Evolutionary conservation across 1,140 invertebrate genomes (phyloP).

Genomic region (Oncopodura yosiiana): DNA sequence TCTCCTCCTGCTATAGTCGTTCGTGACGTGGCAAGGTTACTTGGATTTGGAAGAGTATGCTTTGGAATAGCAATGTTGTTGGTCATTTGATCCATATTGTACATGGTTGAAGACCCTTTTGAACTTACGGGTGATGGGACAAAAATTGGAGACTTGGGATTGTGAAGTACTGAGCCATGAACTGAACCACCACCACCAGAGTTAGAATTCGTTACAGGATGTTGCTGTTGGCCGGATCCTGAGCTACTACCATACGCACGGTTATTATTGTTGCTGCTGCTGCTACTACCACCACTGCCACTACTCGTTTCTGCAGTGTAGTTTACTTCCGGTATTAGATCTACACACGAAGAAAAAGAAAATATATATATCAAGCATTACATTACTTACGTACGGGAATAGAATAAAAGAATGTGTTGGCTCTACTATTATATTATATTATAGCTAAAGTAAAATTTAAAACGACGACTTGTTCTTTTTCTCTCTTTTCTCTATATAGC

Average conservation of each 20-base stretch:
- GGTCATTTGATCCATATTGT: constrained; percentile 36
- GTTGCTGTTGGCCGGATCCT: constrained; percentile 2
- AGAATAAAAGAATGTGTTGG: no score
- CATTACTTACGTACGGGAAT: no score
- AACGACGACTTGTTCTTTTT: no score
- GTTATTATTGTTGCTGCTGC: constrained; percentile 2
- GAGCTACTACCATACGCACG: not conserved
- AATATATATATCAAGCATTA: constrained; percentile 15
- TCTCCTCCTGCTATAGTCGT: constrained; percentile 22
- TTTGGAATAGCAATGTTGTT: constrained; percentile 36
- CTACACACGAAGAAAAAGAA: constrained; percentile 16
- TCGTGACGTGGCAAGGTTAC: constrained; percentile 34
- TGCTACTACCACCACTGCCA: constrained; percentile 1
- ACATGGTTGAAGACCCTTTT: constrained; percentile 32
- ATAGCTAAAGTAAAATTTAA: no score
- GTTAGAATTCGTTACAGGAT: no score
- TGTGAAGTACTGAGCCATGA: constrained; percentile 11
- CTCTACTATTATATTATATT: no score
- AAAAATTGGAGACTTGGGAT: constrained; percentile 33
- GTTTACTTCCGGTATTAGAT: constrained; percentile 33
- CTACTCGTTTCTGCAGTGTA: constrained; percentile 22
- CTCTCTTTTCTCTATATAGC: no score
- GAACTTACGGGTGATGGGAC: constrained; percentile 33
- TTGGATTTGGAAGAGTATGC: constrained; percentile 33
- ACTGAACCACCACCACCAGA: not conserved